phyloP scores from a whole-genome alignment of 2,888 invertebrate genomes.

The Pollenia amentaria region DNA sequence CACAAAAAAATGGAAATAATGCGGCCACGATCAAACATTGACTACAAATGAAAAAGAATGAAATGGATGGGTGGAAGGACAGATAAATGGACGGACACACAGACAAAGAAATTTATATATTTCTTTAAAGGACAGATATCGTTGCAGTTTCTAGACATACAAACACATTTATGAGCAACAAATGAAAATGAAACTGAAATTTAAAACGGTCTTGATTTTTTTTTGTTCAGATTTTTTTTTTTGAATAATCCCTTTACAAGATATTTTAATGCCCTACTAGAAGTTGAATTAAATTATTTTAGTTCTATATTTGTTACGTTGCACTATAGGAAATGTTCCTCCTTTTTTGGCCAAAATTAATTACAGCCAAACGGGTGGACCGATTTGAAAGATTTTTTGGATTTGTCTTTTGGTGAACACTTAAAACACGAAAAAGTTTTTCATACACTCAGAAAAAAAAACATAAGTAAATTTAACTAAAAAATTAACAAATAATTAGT shows the following conservation, averaged over 20 bases:
- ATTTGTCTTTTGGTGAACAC: no score
- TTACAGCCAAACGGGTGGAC: no score
- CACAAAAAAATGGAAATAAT: constrained; percentile 46
- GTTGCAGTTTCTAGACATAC: constrained; percentile 40
- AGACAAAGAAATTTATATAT: constrained; percentile 42
- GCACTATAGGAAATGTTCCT: no score
- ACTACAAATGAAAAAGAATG: constrained; percentile 51
- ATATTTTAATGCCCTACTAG: constrained; percentile 45
- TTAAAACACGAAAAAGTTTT: no score
- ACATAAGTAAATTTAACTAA: no score
- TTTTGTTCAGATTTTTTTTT: constrained; percentile 7
- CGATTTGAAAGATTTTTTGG: no score
- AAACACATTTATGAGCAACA: constrained; percentile 53
- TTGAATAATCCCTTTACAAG: constrained; percentile 46
- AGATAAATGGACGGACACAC: constrained; percentile 10
- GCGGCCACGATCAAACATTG: constrained; percentile 75
- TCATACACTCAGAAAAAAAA: no score
- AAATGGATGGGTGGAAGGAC: constrained; percentile 70
- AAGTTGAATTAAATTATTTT: not conserved
- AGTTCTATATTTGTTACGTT: not conserved
- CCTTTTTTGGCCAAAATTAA: no score
- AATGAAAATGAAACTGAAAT: constrained; percentile 76
- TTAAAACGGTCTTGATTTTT: constrained; percentile 64
- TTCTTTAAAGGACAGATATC: constrained; percentile 64
- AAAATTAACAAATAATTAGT: no score